Base-by-base conservation (phyloP, 1,140 invertebrate species). In the Hylaeus volcanicus region DNA sequence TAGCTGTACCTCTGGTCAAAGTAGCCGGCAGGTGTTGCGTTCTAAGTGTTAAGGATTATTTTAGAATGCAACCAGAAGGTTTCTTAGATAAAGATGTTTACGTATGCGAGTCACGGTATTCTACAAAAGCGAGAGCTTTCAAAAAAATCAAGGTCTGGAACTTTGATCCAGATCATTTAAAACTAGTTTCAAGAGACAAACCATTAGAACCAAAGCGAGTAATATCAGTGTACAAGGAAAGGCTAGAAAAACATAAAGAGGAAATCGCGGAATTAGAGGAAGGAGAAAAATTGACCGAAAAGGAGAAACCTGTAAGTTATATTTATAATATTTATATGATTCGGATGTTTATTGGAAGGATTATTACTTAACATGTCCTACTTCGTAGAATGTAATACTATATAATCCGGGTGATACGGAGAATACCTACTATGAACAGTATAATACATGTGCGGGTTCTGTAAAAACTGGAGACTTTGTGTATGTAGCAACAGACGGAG, bases 131-230 rank as follows among this genome's bases (percentile, higher is more conserved):
- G 39, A 95, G 98, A 82, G 95, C 96, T 81, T 99, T 99, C 91
- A 99, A 99, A 92, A 99, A 99, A 93, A 98, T 99, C 41, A 99
- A 99, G 94, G 96, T 97, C 80, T 98, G 98, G 96, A 96, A 96
- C 69, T 95, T 95, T 79, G 94, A 94, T 90, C 94, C 95, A 12
- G 95, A 95, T 89, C 94, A 95, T 60, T 92, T 97, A 5, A 95
- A 94, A 79, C 92, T 98, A 77, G 90, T 96, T 12, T 91, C 95
- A 1, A 94, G 98, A 72, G 97, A 97, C 76, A 95, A 96, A 60
- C 95, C 95, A 0, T 86, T 98, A 3, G 96, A 97, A 88, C 96
- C 97, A 0, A 97, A 97, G 86, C 94, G 98, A 60, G 97, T 98
- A 0, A 97, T 98, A 89, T 99, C 98, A 0, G 97, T 99, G 5